Base-by-base conservation (phyloP, 1,140 invertebrate species). In the Musca domestica region DNA sequence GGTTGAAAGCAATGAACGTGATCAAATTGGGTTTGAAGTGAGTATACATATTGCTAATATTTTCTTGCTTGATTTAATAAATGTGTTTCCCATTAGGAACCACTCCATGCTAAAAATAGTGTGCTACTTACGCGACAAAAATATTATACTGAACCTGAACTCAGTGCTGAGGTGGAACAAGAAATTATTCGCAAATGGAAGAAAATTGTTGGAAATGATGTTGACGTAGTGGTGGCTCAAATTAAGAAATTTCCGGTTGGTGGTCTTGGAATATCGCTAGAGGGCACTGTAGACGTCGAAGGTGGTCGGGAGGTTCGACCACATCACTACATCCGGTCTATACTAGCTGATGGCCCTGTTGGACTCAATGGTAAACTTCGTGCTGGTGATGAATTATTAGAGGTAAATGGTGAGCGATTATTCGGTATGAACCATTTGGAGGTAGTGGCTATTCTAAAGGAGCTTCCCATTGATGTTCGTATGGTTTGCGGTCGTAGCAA, bases 361-460 rank as follows among this genome's bases (percentile, higher is more conserved):
- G 96, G 95, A 19, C 87, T 91, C 54, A 95, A 95, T 80, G 92
- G 90, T 5, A 85, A 87, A 22, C 85, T 98, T 2, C 87, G 87
- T 67, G 92, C 92, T 64, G 95, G 95, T 3, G 96, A 98, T 83
- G 96, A 98, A 83, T 83, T 98, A 23, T 84, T 83, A 70, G 85
- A 98, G 91, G 96, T 99, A 5, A 99, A 99, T 84, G 95, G 95
- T 5, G 90, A 93, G 76, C 88, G 93, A 66, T 84, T 99, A n/a
- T 86, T 98, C 61, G 96, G 96, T 49, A 93, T 98, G 85, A 96
- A 97, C 84, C 95, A 98, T 81, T 88, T 95, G 79, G 95, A 98
- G 83, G 96, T 98, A 66, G 96, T 98, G 61, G 91, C 90, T 67
- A 96, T 97, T 74, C 84, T 99, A 17, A 98, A 98, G 84, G 95